Evolutionary conservation across 2,888 invertebrate species (phyloP).

Genomic region (Scrobipalpa atriplicella): DNA sequence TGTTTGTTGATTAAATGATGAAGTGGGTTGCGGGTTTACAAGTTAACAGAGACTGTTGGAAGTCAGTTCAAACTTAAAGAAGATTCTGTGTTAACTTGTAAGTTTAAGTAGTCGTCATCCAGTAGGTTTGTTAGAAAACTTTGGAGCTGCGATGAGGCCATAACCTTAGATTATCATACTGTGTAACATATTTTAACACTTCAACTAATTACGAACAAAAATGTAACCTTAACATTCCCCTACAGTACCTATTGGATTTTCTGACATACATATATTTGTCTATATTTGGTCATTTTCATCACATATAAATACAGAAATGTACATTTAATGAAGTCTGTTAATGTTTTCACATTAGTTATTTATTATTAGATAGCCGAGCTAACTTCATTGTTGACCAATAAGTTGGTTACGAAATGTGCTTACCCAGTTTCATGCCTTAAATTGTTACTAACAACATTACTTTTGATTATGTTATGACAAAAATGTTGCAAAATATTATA

Average conservation of each 20-base stretch:
- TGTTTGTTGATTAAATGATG: constrained; percentile 24
- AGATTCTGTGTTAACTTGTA: constrained; percentile 25
- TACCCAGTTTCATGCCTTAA: not conserved
- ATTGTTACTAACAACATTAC: constrained; percentile 12
- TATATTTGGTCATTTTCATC: not conserved
- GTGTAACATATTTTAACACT: constrained; percentile 3
- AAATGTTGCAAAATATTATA: constrained; percentile 32
- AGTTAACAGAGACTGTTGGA: constrained; percentile 16
- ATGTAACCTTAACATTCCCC: constrained; percentile 20
- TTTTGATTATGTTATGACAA: constrained; percentile 7
- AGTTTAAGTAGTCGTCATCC: constrained; percentile 51
- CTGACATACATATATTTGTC: not conserved
- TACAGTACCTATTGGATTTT: constrained; percentile 21
- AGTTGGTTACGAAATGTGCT: too few relatives aligned
- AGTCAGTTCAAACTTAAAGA: not conserved
- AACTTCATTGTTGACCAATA: not conserved
- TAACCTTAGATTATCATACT: constrained; percentile 32
- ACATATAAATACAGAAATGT: not conserved
- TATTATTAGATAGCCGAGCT: constrained; percentile 5
- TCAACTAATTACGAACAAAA: constrained; percentile 1
- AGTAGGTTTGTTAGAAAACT: constrained; percentile 76
- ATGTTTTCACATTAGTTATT: not conserved
- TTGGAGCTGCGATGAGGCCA: constrained; percentile 73
- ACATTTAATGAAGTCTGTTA: not conserved
- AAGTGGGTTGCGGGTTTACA: not conserved